A percentile compares a stretch with the other conserved stretches of the same genome.
Evolutionary conservation across 2,113 vertebrate genomes (phyloP).

Genomic region (Cervus canadensis): DNA sequence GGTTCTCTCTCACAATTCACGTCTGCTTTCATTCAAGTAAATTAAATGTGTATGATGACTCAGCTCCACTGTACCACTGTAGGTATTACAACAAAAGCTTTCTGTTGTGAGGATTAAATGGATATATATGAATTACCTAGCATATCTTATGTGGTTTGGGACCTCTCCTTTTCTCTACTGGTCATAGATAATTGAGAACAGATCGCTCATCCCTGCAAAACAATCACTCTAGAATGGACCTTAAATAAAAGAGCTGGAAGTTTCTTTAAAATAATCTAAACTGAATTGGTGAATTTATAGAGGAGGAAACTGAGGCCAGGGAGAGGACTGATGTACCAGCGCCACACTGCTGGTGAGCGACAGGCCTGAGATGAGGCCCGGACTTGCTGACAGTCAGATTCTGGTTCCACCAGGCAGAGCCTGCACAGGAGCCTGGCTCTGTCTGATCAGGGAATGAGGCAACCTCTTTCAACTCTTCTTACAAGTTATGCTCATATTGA

Average conservation of each 20-base stretch:
- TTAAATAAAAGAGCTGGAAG: not conserved
- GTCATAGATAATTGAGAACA: constrained; percentile 16
- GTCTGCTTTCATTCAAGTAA: not conserved
- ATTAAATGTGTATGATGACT: not conserved
- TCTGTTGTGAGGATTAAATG: not conserved
- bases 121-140: not conserved
- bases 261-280: not conserved
- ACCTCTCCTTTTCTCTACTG: not conserved
- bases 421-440: not conserved
- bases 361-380: not conserved
- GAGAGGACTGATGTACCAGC: not conserved
- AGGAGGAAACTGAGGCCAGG: not conserved
- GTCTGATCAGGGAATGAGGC: not conserved
- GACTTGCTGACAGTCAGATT: not conserved
- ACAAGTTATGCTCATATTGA: not conserved
- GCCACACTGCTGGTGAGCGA: not conserved
- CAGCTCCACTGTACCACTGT: not conserved
- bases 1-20: not conserved
- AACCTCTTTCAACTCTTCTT: not conserved
- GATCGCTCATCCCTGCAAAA: not conserved
- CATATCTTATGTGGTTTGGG: not conserved
- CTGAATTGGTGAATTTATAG: not conserved
- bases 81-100: not conserved
- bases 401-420: not conserved
- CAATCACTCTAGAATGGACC: not conserved